Evolutionary conservation across 2,888 invertebrate genomes (phyloP).

Genomic region (Carterocephalus palaemon): DNA sequence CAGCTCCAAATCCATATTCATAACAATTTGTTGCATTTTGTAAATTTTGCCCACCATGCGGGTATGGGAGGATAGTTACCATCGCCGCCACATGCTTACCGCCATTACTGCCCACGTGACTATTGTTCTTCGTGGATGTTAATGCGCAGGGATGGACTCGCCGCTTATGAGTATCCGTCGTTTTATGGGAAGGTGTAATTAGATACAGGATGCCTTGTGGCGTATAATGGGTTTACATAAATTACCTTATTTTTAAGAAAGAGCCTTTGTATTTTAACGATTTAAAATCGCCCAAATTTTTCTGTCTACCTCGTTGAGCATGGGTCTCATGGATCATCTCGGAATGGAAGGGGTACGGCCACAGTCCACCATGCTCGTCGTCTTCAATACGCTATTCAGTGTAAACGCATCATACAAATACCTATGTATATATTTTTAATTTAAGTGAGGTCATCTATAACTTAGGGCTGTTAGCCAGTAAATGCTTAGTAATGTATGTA

Average conservation of each 20-base stretch:
- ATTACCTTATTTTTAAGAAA: slow-evolving; percentile 7
- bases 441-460: too few relatives aligned
- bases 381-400: too few relatives aligned
- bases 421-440: too few relatives aligned
- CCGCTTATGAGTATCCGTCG: slow-evolving; percentile 26
- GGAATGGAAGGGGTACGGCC: too few relatives aligned
- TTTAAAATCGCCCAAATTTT: too few relatives aligned
- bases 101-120: slow-evolving; percentile 35
- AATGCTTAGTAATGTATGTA: too few relatives aligned
- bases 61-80: slow-evolving; percentile 39
- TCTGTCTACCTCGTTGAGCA: too few relatives aligned
- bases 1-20: slow-evolving; percentile 17
- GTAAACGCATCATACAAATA: too few relatives aligned
- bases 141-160: slow-evolving; percentile 36
- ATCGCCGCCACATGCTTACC: slow-evolving; percentile 20
- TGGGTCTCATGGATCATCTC: too few relatives aligned
- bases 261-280: too few relatives aligned
- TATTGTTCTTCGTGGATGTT: slow-evolving; percentile 36
- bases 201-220: slow-evolving; percentile 10
- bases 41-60: slow-evolving; percentile 30
- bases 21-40: slow-evolving; percentile 34
- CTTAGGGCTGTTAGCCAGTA: too few relatives aligned
- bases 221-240: slow-evolving; percentile 5
- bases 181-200: slow-evolving; percentile 21
- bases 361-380: too few relatives aligned